phyloP scores from a whole-genome alignment of 2,797 vertebrate genomes.

The Enteromius thamalakanensis region DNA sequence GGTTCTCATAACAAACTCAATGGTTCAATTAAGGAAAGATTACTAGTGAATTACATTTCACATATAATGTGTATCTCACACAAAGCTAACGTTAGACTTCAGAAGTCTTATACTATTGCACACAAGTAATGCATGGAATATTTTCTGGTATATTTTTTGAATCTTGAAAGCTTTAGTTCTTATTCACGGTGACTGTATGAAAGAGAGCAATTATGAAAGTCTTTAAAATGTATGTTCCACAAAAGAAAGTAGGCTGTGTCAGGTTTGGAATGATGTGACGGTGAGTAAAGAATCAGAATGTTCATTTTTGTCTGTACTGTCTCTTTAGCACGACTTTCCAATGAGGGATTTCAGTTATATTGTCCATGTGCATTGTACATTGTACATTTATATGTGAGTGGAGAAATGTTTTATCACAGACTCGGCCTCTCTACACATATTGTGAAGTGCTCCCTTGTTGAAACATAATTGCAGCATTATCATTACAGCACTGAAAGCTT shows the following conservation, averaged over 20 bases:
- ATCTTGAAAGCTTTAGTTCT: background rate
- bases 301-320: constrained; percentile 1
- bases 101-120: background rate
- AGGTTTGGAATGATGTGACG: background rate
- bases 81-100: background rate
- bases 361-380: background rate
- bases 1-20: background rate
- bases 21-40: background rate
- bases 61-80: background rate
- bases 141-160: background rate
- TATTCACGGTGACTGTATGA: background rate
- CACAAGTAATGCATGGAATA: background rate
- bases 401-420: constrained; percentile 23
- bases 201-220: background rate
- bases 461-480: constrained; percentile 32
- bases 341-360: constrained; percentile 12
- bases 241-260: background rate
- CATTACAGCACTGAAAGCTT: constrained; percentile 33
- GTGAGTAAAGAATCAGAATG: background rate
- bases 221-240: background rate
- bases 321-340: constrained; percentile 7
- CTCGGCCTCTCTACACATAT: constrained; percentile 12
- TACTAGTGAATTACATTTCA: no score
- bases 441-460: constrained; percentile 30
- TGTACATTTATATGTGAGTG: constrained; percentile 23